Base-by-base conservation (phyloP, 1,140 invertebrate species). In the Tetraneura akinire region DNA sequence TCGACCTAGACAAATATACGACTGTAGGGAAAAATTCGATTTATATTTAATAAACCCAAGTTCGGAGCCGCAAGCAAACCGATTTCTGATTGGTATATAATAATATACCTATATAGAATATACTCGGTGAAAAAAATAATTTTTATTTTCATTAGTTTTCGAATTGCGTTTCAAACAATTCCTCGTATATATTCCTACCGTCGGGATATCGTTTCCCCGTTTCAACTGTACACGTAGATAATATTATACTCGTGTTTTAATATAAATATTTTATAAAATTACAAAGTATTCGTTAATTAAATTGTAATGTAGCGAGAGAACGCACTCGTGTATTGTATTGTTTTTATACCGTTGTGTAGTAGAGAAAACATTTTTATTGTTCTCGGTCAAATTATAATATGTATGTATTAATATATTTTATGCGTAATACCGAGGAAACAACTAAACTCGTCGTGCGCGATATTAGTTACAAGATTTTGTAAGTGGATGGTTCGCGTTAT, bases 31-130 rank as follows among this genome's bases (percentile, higher is more conserved):
- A 8, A 37, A 37, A 51, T 71, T 71, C 42, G 68, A 51, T 71
- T 71, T 71, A 71, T 71, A 51, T 71, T 71, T 71, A 71, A 71
- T 71, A 71, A 71, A 51, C 13, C 11, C 11, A 68, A 47, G 42
- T 47, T 68, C 21, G 16, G 62, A 4, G 16, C 16, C 16, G 32
- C 32, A 37, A 18, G 23, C 37, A 66, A 71, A 71, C 14, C 23
- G 16, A n/a, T 18, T n/a, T 32, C 32, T 29, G 16, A 51, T 29
- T 26, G 45, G 26, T 70, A 29, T n/a, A n/a, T n/a, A n/a, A n/a
- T 23, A 11, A 70, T 70, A 47, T 70, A 47, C 66, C 14, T 26
- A 64, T 37, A 1, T 64, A 64, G 55, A 14, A 18, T 64, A 37
- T 64, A 32, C 13, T 9, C 21, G 13, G 8, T 18, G 23, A 23